These are phyloP conservation scores for Chaetodon auriga DNA, from an alignment of 2,113 vertebrate species.

Conservation along the genomic window DNA sequence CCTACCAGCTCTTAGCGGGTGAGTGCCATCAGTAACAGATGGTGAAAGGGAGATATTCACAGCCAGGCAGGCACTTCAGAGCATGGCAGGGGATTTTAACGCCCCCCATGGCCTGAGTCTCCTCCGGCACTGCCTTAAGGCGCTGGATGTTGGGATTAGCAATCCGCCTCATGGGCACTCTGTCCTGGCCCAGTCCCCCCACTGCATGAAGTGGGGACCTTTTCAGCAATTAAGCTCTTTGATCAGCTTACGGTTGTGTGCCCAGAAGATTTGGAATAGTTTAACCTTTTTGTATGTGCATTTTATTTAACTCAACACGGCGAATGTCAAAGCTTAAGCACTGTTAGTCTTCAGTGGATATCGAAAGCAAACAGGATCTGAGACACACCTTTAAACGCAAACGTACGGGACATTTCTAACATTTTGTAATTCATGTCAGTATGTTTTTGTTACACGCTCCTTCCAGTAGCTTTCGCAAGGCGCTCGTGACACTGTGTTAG, in stretches of 20 bases:
- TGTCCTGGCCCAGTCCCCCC: slow-evolving; percentile 44
- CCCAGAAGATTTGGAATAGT: slow-evolving; percentile 35
- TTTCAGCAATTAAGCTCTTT: slow-evolving; percentile 47
- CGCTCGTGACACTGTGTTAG: slow-evolving; percentile 7
- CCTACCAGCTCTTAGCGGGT: slow-evolving; percentile 37
- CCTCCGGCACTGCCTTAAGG: slow-evolving; percentile 55
- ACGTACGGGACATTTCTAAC: background rate
- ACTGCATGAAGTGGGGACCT: slow-evolving; percentile 31
- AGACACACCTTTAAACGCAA: background rate
- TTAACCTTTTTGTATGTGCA: slow-evolving; percentile 46
- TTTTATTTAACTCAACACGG: slow-evolving; percentile 33
- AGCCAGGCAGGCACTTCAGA: slow-evolving; percentile 66
- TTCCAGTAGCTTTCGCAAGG: slow-evolving; percentile 9
- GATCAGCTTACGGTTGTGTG: slow-evolving; percentile 31
- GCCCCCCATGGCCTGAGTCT: slow-evolving; percentile 52
- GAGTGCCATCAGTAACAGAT: slow-evolving; percentile 73
- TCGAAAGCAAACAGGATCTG: slow-evolving; percentile 18
- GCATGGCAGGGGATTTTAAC: slow-evolving; percentile 71
- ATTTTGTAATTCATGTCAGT: background rate
- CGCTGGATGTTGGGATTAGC: slow-evolving; percentile 64
- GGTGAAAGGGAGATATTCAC: slow-evolving; percentile 78
- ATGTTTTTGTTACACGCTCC: background rate
- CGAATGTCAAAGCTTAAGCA: background rate
- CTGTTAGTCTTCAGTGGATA: slow-evolving; percentile 7
- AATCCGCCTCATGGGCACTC: slow-evolving; percentile 33